Evolutionary conservation across 2,113 vertebrate genomes (phyloP), one percentile per base, ranked within the genome.

Genomic region (Trematomus loennbergii): DNA sequence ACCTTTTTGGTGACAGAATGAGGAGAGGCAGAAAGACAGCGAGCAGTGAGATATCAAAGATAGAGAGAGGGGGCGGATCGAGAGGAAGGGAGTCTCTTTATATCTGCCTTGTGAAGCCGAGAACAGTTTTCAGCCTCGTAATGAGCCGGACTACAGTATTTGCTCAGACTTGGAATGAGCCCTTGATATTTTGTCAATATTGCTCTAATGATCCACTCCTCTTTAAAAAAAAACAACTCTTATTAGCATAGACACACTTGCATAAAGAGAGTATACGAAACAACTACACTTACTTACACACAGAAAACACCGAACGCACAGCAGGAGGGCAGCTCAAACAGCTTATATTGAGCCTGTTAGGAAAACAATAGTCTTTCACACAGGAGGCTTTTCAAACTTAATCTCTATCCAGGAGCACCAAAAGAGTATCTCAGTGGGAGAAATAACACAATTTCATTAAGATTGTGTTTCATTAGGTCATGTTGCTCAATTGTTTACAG

Each of bases 131-230:
- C 60, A 80, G 84, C 72, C 70, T 76, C 62, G 81, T 78, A 87
- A 91, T 91, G 77, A 85, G 69, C 68, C 70, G 48, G 70, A 79
- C 68, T 77, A 40, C 7, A 40, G 36, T 40, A 73, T 88, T 74
- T 69, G 76, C 78, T 65, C 29, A 46, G 82, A 78, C 63, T 89
- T 58, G 54, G 61, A 83, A 82, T 89, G 45, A 87, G 40, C 17
- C 45, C n/a, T 69, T 81, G 63, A 84, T 68, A 43, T 20, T 60
- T n/a, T 48, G 61, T 80, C 78, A 64, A 67, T 75, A 58, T 82
- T 43, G 72, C 64, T 81, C 29, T 17, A 25, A 70, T 45, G 49
- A 70, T 45, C 17, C 25, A 16, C 46, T 67, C 11, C 40, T 49
- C 36, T 66, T n/a, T 18, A 70, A 65, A 68, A 88, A 6, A 87